A percentile compares a stretch with the other conserved stretches of the same genome.
Conservation (phyloP, 2,888 invertebrate species). For the Strigamia transsilvanica region DNA sequence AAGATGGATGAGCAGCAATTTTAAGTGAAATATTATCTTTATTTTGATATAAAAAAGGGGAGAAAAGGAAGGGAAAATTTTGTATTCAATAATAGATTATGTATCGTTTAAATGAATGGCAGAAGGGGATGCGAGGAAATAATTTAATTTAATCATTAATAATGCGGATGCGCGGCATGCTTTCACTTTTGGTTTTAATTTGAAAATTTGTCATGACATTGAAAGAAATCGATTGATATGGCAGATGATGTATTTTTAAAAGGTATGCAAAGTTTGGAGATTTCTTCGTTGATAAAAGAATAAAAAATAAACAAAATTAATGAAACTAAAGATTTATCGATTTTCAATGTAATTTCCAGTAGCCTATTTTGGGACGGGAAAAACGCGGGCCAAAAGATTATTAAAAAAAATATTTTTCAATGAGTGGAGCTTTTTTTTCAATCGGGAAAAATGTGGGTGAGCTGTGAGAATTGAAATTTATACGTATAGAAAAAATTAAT, state of each 20-base stretch:
- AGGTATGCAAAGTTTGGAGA: background rate
- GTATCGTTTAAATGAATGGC: slow-evolving; percentile 27
- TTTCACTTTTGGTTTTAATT: slow-evolving; percentile 22
- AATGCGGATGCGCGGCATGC: slow-evolving; percentile 15
- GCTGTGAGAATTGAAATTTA: background rate
- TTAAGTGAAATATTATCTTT: slow-evolving; percentile 4
- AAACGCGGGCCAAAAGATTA: background rate
- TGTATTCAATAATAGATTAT: slow-evolving; percentile 28
- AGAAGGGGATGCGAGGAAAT: slow-evolving; percentile 2
- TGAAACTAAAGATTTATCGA: background rate
- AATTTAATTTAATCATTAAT: slow-evolving; percentile 16
- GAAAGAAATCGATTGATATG: background rate
- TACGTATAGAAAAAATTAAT: background rate
- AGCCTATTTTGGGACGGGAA: background rate
- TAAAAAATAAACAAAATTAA: background rate
- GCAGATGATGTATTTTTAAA: background rate
- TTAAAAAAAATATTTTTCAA: slow-evolving; percentile 2
- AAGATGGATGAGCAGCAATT: slow-evolving; percentile 29
- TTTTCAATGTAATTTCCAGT: background rate
- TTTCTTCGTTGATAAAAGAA: background rate
- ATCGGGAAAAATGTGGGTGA: background rate
- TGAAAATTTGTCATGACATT: slow-evolving; percentile 10
- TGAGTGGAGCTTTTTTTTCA: background rate
- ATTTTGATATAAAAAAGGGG: background rate
- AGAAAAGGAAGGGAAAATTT: background rate